Percentiles rank a stretch among this genome's conserved stretches.
Evolutionary conservation across 2,888 invertebrate species (phyloP).

Genomic region (Phalera bucephala): DNA sequence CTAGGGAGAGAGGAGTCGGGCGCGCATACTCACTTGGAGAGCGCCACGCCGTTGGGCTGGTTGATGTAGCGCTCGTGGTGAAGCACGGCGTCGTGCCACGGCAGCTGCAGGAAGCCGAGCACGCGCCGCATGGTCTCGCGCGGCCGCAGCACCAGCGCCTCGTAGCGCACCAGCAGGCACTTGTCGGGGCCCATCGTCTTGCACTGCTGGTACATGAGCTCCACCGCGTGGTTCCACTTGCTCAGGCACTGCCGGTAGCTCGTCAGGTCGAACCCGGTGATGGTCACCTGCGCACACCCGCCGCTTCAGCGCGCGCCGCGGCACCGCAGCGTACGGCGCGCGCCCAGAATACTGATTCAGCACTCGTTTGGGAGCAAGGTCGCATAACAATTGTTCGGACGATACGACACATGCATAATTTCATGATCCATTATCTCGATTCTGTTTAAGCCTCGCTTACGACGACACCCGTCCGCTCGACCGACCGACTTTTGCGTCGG

Average conservation of each 20-base stretch:
- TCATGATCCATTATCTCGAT: too few species aligned
- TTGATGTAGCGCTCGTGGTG: slow-evolving; percentile 99
- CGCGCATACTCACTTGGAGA: slow-evolving; percentile 91
- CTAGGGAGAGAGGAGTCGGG: too few species aligned
- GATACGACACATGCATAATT: too few species aligned
- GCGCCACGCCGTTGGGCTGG: slow-evolving; percentile 95
- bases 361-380: too few species aligned
- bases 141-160: slow-evolving; percentile 98
- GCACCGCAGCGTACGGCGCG: too few species aligned
- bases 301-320: too few species aligned
- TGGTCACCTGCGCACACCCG: slow-evolving; percentile 69
- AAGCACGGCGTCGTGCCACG: slow-evolving; percentile 97
- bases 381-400: too few species aligned
- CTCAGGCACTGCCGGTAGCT: slow-evolving; percentile 96
- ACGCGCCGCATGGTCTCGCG: slow-evolving; percentile 94
- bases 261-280: slow-evolving; percentile 96
- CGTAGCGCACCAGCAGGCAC: slow-evolving; percentile 97
- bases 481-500: too few species aligned
- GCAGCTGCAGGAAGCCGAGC: slow-evolving; percentile 93
- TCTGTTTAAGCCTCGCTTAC: too few species aligned
- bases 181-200: slow-evolving; percentile 88
- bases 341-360: too few species aligned
- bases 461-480: too few species aligned
- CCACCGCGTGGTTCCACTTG: slow-evolving; percentile 98
- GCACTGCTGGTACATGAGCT: slow-evolving; percentile 97